Base-by-base conservation (phyloP, 2,888 invertebrate genomes). In the Strigamia transsilvanica region DNA sequence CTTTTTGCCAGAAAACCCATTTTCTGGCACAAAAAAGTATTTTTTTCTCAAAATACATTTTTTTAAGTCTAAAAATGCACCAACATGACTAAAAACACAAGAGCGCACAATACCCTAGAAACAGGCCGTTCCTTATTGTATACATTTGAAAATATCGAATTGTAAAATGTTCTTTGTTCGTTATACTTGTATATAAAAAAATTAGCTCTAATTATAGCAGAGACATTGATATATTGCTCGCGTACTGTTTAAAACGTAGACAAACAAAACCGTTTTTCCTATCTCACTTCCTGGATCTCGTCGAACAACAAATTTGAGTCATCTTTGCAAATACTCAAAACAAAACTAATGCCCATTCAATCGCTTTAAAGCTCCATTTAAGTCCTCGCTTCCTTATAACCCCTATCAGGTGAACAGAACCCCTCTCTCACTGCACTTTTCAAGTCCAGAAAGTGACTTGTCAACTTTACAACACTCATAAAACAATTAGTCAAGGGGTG, bases 321-420 rank as follows among this genome's bases (percentile, higher is more conserved):
- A 18, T 56, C 56, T 18, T 56, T 56, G 6, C 7, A 56, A 56
- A 15, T 7, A 21, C 21, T 56, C 56, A 56, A 56, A 56, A 56
- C 56, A 56, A 56, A 56, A 56, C 56, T 56, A 56, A 56, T 56
- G 56, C 6, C 56, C 56, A 56, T 18, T 56, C 18, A 56, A 38
- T 38, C 38, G 9, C 38, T 51, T 51, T 15, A 13, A 51, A 51
- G 32, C 27, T 32, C 73, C 73, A 27, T 32, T 73, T 27, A 66
- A 5, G 15, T 2, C 13, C 23, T n/a, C 73, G 27, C 73, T 73
- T 73, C 73, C 73, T 73, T 73, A 73, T 73, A 32, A 32, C 73
- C 73, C 73, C 73, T 73, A 73, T 73, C 73, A 73, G 73, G 73
- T 73, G 73, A 73, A 73, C 13, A n/a, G n/a, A n/a, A n/a, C 27